These are phyloP conservation scores for Globicephala melas DNA, from an alignment of 2,113 vertebrate genomes.

Conservation along the genomic window DNA sequence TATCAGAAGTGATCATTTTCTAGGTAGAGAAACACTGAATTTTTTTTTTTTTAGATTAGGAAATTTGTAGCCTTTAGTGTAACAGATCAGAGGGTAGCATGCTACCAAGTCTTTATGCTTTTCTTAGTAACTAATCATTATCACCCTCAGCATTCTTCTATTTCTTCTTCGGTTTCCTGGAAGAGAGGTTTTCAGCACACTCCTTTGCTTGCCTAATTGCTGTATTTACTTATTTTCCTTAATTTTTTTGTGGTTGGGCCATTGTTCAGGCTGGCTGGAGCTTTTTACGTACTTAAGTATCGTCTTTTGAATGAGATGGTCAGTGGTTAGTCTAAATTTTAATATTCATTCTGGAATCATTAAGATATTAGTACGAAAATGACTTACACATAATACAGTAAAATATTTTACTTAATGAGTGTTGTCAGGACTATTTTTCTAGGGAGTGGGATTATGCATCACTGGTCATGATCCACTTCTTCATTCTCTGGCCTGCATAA, in stretches of 20 bases:
- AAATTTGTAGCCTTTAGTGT: background rate
- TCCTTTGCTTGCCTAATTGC: background rate
- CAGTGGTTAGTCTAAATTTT: background rate
- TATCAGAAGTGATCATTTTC: background rate
- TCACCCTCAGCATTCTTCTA: background rate
- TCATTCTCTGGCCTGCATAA: constrained; percentile 8
- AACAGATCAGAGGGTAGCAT: constrained; percentile 7
- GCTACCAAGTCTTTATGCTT: background rate
- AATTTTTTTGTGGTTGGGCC: background rate
- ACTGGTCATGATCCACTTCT: constrained; percentile 42
- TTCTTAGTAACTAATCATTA: background rate
- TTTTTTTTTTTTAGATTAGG: background rate
- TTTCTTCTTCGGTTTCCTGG: background rate
- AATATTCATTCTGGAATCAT: background rate
- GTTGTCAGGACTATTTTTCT: constrained; percentile 24
- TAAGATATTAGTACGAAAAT: constrained; percentile 19
- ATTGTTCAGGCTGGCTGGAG: background rate
- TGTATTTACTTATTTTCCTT: background rate
- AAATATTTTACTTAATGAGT: constrained; percentile 27
- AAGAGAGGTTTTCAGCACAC: background rate
- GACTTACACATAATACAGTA: background rate
- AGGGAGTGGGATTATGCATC: constrained; percentile 20
- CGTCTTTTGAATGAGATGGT: constrained; percentile 40
- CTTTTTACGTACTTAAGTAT: background rate
- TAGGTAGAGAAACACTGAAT: background rate